Percentiles rank a stretch among this genome's conserved stretches.
Conservation (phyloP, 1,140 invertebrate genomes). For the Nylanderia fulva region DNA sequence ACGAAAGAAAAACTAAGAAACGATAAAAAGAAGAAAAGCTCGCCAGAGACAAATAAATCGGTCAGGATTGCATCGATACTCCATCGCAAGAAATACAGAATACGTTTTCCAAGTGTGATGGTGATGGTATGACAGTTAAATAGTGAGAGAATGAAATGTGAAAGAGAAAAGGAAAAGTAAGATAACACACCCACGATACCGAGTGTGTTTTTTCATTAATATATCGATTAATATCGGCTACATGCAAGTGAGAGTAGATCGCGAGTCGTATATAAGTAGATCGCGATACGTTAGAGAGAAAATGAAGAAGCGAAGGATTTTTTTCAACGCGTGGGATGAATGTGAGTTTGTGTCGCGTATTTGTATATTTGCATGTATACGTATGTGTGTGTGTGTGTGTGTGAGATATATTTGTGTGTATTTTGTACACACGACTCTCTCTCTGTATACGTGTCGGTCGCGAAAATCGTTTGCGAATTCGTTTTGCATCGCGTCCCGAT, state of each 20-base stretch:
- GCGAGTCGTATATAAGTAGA: constrained; percentile 34
- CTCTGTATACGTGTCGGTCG: neutral
- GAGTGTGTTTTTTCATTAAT: constrained; percentile 16
- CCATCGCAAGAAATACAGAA: constrained; percentile 29
- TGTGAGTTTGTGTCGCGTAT: neutral
- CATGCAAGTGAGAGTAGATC: constrained; percentile 67
- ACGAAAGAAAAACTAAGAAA: constrained; percentile 52
- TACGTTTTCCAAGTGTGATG: constrained; percentile 14
- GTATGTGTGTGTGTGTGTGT: neutral
- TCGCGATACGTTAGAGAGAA: constrained; percentile 48
- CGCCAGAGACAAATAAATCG: constrained; percentile 66
- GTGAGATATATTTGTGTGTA: neutral
- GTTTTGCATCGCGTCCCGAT: neutral
- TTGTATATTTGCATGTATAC: neutral
- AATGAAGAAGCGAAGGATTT: constrained; percentile 43
- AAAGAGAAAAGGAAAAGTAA: constrained; percentile 17
- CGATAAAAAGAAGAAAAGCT: constrained; percentile 66
- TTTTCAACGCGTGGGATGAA: neutral
- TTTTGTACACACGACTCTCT: neutral
- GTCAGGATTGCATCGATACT: constrained; percentile 55
- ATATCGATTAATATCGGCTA: constrained; percentile 43
- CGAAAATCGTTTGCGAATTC: neutral
- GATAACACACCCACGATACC: neutral
- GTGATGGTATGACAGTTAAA: constrained; percentile 11
- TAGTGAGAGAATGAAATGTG: neutral